Conservation (phyloP, 2,888 invertebrate genomes). For the Drosophila koepferae region DNA sequence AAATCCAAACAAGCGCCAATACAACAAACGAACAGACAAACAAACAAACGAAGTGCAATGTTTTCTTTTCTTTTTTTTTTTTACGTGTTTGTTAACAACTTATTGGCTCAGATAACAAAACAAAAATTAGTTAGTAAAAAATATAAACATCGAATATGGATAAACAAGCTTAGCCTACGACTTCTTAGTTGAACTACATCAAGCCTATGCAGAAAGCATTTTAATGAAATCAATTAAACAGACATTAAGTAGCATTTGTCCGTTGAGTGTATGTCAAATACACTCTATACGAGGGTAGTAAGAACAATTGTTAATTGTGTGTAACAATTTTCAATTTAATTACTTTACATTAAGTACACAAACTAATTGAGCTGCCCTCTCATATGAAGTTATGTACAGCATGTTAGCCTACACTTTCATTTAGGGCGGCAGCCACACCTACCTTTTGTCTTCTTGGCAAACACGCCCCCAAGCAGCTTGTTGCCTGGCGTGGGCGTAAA, state of each 20-base stretch:
- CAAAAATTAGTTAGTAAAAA: slow-evolving; percentile 53
- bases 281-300: background rate
- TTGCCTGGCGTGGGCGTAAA: slow-evolving; percentile 79
- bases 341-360: background rate
- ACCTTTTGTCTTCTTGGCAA: slow-evolving; percentile 83
- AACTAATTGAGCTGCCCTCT: background rate
- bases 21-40: slow-evolving; percentile 83
- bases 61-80: slow-evolving; percentile 12
- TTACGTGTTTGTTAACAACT: slow-evolving; percentile 22
- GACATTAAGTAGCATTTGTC: background rate
- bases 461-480: slow-evolving; percentile 84
- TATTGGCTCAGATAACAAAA: slow-evolving; percentile 35
- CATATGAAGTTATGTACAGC: background rate
- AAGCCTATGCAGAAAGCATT: background rate
- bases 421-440: slow-evolving; percentile 32
- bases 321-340: background rate
- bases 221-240: background rate
- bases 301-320: background rate
- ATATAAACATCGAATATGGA: slow-evolving; percentile 11
- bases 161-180: slow-evolving; percentile 2
- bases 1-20: slow-evolving; percentile 83
- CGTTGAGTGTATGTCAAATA: background rate
- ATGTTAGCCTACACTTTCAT: background rate
- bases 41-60: slow-evolving; percentile 59
- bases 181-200: background rate